A percentile compares a stretch with the other conserved stretches of the same genome.
Evolutionary conservation across 2,797 vertebrate species (phyloP).

Genomic region (Gastrophryne carolinensis): DNA sequence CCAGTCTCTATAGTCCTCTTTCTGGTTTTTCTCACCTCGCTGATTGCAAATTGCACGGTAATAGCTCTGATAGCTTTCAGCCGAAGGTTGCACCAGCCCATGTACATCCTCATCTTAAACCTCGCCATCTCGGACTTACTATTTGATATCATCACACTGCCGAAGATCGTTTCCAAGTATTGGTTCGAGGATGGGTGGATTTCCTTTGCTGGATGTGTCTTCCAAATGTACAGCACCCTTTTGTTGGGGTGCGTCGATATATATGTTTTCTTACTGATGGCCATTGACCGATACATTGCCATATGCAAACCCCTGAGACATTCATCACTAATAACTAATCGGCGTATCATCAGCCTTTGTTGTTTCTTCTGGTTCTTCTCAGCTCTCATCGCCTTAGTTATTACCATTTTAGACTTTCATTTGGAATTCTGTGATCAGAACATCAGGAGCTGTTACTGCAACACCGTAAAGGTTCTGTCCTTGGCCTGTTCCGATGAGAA

Average conservation of each 20-base stretch:
- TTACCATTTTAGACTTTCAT: background rate
- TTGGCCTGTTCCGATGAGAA: conserved; percentile 16
- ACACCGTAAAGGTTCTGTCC: conserved; percentile 6
- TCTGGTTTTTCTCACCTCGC: conserved; percentile 48
- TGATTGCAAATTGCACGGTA: conserved; percentile 51
- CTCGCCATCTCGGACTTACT: conserved; percentile 58
- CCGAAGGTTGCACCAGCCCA: conserved; percentile 53
- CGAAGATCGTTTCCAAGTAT: conserved; percentile 58
- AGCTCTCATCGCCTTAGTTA: background rate
- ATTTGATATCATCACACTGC: conserved; percentile 56
- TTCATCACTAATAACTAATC: conserved; percentile 50
- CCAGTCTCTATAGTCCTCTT: conserved; percentile 50
- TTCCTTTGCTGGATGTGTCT: conserved; percentile 57
- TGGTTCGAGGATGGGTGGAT: conserved; percentile 53
- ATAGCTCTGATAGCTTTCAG: conserved; percentile 49
- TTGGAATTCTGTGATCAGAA: background rate
- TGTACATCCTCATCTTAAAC: conserved; percentile 58
- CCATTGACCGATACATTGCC: conserved; percentile 55
- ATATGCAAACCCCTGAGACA: conserved; percentile 60
- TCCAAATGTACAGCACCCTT: conserved; percentile 55
- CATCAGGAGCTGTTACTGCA: conserved; percentile 35
- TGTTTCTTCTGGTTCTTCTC: conserved; percentile 25
- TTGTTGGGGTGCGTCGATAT: conserved; percentile 54
- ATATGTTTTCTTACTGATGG: conserved; percentile 57
- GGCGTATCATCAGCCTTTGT: conserved; percentile 45